Percentiles rank a stretch among this genome's conserved stretches.
These are phyloP conservation scores for Aspidapion aeneum DNA, from an alignment of 2,888 invertebrate genomes.

Conservation along the genomic window DNA sequence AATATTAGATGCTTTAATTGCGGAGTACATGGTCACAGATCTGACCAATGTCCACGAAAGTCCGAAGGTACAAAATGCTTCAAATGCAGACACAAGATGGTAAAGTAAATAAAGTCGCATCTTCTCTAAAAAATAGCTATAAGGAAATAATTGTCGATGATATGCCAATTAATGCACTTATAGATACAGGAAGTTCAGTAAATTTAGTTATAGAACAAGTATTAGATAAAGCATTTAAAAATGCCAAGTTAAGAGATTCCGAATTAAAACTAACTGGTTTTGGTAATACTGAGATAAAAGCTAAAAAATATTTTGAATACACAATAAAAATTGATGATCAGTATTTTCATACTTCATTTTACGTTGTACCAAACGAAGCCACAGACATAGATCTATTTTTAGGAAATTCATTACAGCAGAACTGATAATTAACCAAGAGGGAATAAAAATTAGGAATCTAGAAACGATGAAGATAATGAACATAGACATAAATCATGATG, in stretches of 20 bases:
- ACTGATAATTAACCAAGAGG: constrained; percentile 1
- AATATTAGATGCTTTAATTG: constrained; percentile 20
- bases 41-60: constrained; percentile 11
- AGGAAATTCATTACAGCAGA: background rate
- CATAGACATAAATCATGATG: background rate
- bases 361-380: background rate
- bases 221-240: background rate
- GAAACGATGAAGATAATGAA: background rate
- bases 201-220: background rate
- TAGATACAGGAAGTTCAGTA: background rate
- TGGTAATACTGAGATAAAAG: background rate
- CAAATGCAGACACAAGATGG: constrained; percentile 12
- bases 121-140: constrained; percentile 14
- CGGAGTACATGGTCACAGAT: constrained; percentile 17
- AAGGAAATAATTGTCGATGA: constrained; percentile 11
- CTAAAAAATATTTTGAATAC: background rate
- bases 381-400: background rate
- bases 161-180: background rate
- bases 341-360: background rate
- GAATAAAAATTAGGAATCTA: constrained; percentile 16
- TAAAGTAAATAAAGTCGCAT: too few species aligned
- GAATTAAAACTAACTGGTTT: background rate
- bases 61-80: background rate
- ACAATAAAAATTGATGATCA: background rate
- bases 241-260: background rate